Percentiles rank a stretch among this genome's conserved stretches.
Evolutionary conservation across 2,797 vertebrate genomes (phyloP).

Genomic region (Echiichthys vipera): DNA sequence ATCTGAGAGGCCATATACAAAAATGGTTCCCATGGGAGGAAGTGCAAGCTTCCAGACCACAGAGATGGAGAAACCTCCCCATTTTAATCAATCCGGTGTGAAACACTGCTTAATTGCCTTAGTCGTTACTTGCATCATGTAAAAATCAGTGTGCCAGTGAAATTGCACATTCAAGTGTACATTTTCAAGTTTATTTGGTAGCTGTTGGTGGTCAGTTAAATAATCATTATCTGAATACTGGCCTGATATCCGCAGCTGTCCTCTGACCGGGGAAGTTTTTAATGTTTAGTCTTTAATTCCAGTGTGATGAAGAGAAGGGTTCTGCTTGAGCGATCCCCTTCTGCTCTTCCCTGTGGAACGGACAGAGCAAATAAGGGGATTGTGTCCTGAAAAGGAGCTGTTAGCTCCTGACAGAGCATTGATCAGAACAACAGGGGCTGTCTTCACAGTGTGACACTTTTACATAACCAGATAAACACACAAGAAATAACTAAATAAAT

Average conservation of each 20-base stretch:
- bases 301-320: constrained; percentile 51
- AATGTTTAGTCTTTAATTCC: constrained; percentile 68
- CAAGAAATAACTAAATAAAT: constrained; percentile 3
- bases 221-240: constrained; percentile 42
- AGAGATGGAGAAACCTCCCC: constrained; percentile 5
- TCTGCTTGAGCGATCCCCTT: constrained; percentile 55
- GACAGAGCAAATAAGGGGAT: constrained; percentile 73
- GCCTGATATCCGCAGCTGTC: constrained; percentile 37
- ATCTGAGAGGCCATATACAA: constrained; percentile 45
- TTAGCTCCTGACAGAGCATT: constrained; percentile 68
- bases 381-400: constrained; percentile 64
- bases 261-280: constrained; percentile 42
- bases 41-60: constrained; percentile 20
- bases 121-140: constrained; percentile 23
- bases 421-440: constrained; percentile 62
- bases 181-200: constrained; percentile 1
- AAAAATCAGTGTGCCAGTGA: constrained; percentile 2
- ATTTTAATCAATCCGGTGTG: constrained; percentile 9
- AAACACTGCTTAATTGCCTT: neutral
- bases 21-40: constrained; percentile 28
- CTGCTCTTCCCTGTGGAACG: constrained; percentile 54
- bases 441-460: constrained; percentile 68
- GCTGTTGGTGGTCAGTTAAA: constrained; percentile 40
- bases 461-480: constrained; percentile 47
- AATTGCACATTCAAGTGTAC: neutral